Conservation (phyloP, 1,140 invertebrate species). For the Nephila pilipes region DNA sequence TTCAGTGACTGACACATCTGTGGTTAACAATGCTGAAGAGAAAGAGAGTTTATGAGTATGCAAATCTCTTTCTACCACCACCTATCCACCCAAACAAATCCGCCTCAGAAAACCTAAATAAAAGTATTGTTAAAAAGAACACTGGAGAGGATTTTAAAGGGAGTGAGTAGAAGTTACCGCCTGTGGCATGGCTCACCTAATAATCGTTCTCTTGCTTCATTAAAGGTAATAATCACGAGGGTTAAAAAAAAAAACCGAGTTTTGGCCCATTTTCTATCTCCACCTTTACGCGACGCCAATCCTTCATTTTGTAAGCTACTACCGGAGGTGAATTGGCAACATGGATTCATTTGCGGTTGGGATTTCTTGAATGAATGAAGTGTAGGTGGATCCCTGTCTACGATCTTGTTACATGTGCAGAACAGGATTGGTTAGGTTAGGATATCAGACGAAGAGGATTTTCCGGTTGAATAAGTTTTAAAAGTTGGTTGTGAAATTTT, state of each 20-base stretch:
- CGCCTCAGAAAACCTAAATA: not conserved
- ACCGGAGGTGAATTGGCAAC: not conserved
- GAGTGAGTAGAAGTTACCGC: not conserved
- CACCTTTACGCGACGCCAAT: not conserved
- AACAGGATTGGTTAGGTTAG: not conserved
- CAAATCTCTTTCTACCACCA: not conserved
- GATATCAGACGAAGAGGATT: no score
- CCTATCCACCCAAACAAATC: not conserved
- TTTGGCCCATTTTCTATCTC: constrained; percentile 18
- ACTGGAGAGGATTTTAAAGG: not conserved
- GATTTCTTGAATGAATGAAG: not conserved
- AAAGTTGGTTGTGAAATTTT: no score
- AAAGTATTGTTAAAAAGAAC: not conserved
- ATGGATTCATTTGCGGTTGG: not conserved
- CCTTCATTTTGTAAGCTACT: not conserved
- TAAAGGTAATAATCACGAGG: not conserved
- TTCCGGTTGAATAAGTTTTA: no score
- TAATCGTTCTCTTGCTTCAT: not conserved
- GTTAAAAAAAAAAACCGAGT: not conserved
- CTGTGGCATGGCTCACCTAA: not conserved
- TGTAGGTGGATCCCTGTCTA: not conserved
- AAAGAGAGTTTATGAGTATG: not conserved
- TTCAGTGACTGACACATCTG: no score
- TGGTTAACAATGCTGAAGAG: no score
- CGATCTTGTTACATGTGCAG: not conserved